Conservation (phyloP, 2,888 invertebrate species). For the Flexamia atlantica region DNA sequence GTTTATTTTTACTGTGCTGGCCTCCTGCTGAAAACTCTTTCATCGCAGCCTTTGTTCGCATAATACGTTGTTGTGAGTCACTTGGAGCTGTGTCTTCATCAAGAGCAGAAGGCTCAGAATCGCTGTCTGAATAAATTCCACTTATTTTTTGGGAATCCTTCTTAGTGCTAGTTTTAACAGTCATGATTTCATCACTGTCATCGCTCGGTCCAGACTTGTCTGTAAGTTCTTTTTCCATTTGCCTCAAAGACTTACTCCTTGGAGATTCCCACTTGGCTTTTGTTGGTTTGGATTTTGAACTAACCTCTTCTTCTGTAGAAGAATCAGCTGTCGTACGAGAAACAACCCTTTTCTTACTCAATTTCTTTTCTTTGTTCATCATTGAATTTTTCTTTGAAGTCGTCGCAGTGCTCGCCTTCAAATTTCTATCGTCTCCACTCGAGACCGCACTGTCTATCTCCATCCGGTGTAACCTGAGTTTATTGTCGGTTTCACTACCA, state of each 20-base stretch:
- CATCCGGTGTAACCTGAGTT: conserved; percentile 61
- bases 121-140: conserved; percentile 91
- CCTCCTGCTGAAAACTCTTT: conserved; percentile 84
- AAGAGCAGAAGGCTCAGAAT: conserved; percentile 79
- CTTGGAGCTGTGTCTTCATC: conserved; percentile 77
- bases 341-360: conserved; percentile 68
- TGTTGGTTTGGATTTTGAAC: conserved; percentile 64
- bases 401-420: conserved; percentile 64
- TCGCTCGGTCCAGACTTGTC: conserved; percentile 77
- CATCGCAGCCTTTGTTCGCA: conserved; percentile 90
- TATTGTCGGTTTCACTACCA: conserved; percentile 75
- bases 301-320: conserved; percentile 79
- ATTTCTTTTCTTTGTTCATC: conserved; percentile 67
- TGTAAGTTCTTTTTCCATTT: conserved; percentile 86
- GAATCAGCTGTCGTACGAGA: conserved; percentile 68
- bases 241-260: conserved; percentile 81
- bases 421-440: conserved; percentile 68
- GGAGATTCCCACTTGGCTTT: conserved; percentile 72
- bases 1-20: conserved; percentile 66
- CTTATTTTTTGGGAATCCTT: conserved; percentile 78
- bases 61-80: conserved; percentile 82
- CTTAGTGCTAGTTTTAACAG: conserved; percentile 78
- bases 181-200: conserved; percentile 89
- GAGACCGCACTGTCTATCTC: conserved; percentile 68
- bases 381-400: conserved; percentile 60